Conservation (phyloP, 2,113 vertebrate species). For the Pogonocichla stellata region DNA sequence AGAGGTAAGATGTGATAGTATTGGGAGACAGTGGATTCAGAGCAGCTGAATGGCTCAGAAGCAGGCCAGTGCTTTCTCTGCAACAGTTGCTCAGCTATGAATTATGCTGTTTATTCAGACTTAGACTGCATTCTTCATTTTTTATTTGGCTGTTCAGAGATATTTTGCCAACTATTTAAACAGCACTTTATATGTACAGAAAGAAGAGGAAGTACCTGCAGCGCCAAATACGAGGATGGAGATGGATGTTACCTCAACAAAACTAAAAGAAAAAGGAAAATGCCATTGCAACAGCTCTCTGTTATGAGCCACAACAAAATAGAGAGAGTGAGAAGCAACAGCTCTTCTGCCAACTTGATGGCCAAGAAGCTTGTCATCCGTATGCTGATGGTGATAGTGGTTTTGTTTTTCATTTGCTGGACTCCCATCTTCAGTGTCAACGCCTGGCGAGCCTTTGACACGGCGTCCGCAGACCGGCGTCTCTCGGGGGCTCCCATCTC, state of each 20-base stretch:
- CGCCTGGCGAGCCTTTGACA: constrained; percentile 92
- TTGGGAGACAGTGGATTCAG: accelerated
- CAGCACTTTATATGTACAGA: constrained; percentile 72
- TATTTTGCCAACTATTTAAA: not conserved
- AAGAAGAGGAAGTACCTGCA: constrained; percentile 74
- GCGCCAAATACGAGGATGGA: constrained; percentile 76
- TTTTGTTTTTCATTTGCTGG: constrained; percentile 96
- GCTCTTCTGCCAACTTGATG: constrained; percentile 85
- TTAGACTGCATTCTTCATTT: not conserved
- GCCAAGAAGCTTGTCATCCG: constrained; percentile 97
- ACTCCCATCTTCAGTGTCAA: constrained; percentile 94
- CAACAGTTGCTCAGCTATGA: not conserved
- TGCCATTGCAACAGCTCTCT: constrained; percentile 71
- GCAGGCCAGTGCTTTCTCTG: not conserved
- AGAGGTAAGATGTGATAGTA: not conserved
- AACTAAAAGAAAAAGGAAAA: constrained; percentile 69
- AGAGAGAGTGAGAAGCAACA: constrained; percentile 80
- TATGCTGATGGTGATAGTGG: constrained; percentile 95
- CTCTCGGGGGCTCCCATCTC: constrained; percentile 95
- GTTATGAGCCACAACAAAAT: constrained; percentile 20
- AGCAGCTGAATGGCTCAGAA: not conserved
- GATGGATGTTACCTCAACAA: constrained; percentile 90
- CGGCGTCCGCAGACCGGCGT: constrained; percentile 75
- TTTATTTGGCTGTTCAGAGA: not conserved
- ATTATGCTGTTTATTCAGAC: not conserved